phyloP scores from a whole-genome alignment of 2,113 vertebrate genomes.

The Scatophagus argus region DNA sequence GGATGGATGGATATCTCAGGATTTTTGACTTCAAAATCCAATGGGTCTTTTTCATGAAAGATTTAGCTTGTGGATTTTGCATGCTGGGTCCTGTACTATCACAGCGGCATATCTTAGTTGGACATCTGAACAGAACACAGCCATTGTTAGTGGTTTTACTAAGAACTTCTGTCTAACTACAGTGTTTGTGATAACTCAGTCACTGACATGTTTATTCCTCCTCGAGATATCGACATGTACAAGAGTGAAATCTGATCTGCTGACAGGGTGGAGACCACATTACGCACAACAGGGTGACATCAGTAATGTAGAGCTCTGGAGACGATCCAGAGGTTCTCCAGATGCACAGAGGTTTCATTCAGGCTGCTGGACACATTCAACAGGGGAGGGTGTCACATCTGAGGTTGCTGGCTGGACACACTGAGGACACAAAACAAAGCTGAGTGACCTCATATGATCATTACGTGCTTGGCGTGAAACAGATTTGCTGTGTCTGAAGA shows the following conservation, averaged over 20 bases:
- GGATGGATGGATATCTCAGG: too few species aligned
- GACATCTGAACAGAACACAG: neutral
- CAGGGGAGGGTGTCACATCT: slow-evolving; percentile 49
- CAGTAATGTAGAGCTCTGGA: slow-evolving; percentile 66
- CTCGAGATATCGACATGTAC: slow-evolving; percentile 10
- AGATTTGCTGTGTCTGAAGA: slow-evolving; percentile 24
- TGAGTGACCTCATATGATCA: slow-evolving; percentile 67
- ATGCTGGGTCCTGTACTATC: neutral
- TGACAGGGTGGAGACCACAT: slow-evolving; percentile 68
- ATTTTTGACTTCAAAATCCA: neutral
- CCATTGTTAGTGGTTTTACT: neutral
- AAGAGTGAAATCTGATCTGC: slow-evolving; percentile 45
- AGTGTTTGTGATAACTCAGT: neutral
- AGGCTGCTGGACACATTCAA: slow-evolving; percentile 43
- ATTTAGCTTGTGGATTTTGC: neutral
- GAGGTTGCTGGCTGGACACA: slow-evolving; percentile 51
- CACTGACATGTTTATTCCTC: neutral
- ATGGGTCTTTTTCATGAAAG: neutral
- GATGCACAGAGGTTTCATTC: slow-evolving; percentile 72
- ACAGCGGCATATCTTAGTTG: neutral
- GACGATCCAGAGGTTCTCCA: slow-evolving; percentile 75
- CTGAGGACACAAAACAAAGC: slow-evolving; percentile 48
- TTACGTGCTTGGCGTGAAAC: slow-evolving; percentile 14
- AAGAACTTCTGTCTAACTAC: too few species aligned
- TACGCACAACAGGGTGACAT: slow-evolving; percentile 70